Percentiles rank a stretch among this genome's conserved stretches.
These are phyloP conservation scores for Zaprionus taronus DNA, from an alignment of 1,140 invertebrate genomes.

Conservation along the genomic window DNA sequence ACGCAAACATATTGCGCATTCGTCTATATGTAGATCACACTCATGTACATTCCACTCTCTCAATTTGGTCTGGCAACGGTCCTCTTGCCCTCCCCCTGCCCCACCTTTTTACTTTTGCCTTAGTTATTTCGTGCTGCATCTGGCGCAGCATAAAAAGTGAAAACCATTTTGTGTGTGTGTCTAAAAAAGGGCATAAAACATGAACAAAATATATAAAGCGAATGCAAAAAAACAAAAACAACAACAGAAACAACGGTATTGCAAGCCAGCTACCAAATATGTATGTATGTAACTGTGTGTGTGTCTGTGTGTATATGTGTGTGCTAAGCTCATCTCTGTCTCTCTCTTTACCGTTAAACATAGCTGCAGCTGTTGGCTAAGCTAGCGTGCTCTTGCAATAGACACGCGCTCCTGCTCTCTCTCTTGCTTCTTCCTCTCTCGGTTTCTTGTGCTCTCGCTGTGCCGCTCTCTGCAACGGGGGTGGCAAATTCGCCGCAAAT, in stretches of 20 bases:
- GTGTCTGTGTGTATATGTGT: neutral
- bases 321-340: slow-evolving; percentile 29
- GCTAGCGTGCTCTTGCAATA: slow-evolving; percentile 15
- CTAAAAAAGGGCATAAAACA: slow-evolving; percentile 55
- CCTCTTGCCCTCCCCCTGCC: neutral
- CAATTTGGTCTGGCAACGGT: no score
- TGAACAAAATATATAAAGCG: slow-evolving; percentile 24
- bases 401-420: slow-evolving; percentile 1
- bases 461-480: slow-evolving; percentile 16
- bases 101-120: no score
- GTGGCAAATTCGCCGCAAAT: slow-evolving; percentile 50
- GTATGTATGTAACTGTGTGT: slow-evolving; percentile 8
- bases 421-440: slow-evolving; percentile 19
- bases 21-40: no score
- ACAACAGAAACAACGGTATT: slow-evolving; percentile 33
- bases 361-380: slow-evolving; percentile 37
- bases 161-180: slow-evolving; percentile 42
- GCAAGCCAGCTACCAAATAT: slow-evolving; percentile 21
- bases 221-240: slow-evolving; percentile 28
- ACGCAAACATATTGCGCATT: no score
- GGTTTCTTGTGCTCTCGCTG: neutral
- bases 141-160: slow-evolving; percentile 47
- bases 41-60: no score
- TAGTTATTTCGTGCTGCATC: slow-evolving; percentile 5
- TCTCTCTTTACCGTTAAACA: slow-evolving; percentile 35